These are phyloP conservation scores for Sinocyclocheilus rhinocerous DNA, from an alignment of 2,113 vertebrate species.

Conservation along the genomic window DNA sequence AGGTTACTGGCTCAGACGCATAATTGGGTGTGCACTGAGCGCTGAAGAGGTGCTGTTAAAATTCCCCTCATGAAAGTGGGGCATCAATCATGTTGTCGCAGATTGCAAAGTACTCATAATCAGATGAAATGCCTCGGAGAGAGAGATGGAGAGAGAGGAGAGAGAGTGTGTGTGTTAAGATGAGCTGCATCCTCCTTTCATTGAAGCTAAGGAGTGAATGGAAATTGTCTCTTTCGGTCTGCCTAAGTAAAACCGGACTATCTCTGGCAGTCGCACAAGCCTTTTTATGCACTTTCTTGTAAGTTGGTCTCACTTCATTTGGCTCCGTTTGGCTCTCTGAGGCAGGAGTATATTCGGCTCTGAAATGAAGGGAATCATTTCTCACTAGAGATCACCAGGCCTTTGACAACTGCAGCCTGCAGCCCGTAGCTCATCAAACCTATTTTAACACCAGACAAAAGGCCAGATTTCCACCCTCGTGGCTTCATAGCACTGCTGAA, in stretches of 20 bases:
- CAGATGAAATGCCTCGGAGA: conserved; percentile 89
- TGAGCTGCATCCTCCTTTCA: conserved; percentile 64
- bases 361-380: conserved; percentile 80
- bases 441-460: conserved; percentile 78
- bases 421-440: conserved; percentile 72
- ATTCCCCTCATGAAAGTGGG: conserved; percentile 98
- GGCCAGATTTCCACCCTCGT: conserved; percentile 71
- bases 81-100: conserved; percentile 97
- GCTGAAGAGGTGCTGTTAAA: conserved; percentile 98
- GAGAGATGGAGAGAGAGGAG: conserved; percentile 57
- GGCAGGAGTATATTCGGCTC: conserved; percentile 63
- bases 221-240: conserved; percentile 34
- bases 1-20: conserved; percentile 99
- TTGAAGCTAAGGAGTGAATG: conserved; percentile 51
- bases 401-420: conserved; percentile 72
- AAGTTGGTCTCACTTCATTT: conserved; percentile 73
- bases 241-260: conserved; percentile 56
- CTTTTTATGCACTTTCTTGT: conserved; percentile 60
- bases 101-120: conserved; percentile 93
- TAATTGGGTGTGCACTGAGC: conserved; percentile 99
- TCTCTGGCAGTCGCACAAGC: conserved; percentile 56
- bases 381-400: conserved; percentile 78
- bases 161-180: conserved; percentile 74
- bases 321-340: conserved; percentile 72
- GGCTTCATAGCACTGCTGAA: conserved; percentile 69